A percentile compares a stretch with the other conserved stretches of the same genome.
Evolutionary conservation across 1,140 invertebrate species (phyloP).

Genomic region (Lasaia peninsularis): DNA sequence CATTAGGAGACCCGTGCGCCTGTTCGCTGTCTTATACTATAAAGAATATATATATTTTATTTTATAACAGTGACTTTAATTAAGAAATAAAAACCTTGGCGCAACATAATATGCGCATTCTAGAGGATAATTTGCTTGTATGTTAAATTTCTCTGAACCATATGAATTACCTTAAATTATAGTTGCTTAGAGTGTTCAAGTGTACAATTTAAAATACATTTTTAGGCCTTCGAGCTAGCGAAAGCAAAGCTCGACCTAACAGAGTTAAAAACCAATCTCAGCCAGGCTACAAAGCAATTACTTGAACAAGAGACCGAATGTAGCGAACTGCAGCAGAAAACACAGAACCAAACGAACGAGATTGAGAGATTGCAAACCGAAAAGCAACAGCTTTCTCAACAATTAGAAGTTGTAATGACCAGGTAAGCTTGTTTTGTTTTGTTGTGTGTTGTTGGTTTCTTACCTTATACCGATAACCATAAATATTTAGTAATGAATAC

Average conservation of each 20-base stretch:
- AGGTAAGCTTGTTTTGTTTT: slow-evolving; percentile 31
- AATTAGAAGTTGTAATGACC: slow-evolving; percentile 67
- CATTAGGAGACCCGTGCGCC: too few relatives aligned
- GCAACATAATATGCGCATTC: too few relatives aligned
- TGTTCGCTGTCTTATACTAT: too few relatives aligned
- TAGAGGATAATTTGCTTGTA: too few relatives aligned
- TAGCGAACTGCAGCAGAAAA: slow-evolving; percentile 74
- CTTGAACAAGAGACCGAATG: slow-evolving; percentile 77
- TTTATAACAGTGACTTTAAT: too few relatives aligned
- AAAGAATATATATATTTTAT: too few relatives aligned
- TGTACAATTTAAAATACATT: slow-evolving; percentile 3
- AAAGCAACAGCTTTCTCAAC: slow-evolving; percentile 66
- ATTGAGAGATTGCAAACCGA: slow-evolving; percentile 68
- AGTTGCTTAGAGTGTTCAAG: too few relatives aligned
- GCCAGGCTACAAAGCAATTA: slow-evolving; percentile 37
- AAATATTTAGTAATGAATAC: too few relatives aligned
- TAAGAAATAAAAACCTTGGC: too few relatives aligned
- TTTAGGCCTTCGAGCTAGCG: slow-evolving; percentile 68
- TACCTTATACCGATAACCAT: too few relatives aligned
- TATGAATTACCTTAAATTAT: too few relatives aligned
- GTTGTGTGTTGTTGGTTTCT: neutral
- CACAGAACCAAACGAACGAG: slow-evolving; percentile 62
- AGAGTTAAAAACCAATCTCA: slow-evolving; percentile 50
- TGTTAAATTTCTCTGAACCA: too few relatives aligned
- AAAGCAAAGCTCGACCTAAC: slow-evolving; percentile 68